Conservation (phyloP, 2,888 invertebrate genomes). For the Dryobotodes eremita region DNA sequence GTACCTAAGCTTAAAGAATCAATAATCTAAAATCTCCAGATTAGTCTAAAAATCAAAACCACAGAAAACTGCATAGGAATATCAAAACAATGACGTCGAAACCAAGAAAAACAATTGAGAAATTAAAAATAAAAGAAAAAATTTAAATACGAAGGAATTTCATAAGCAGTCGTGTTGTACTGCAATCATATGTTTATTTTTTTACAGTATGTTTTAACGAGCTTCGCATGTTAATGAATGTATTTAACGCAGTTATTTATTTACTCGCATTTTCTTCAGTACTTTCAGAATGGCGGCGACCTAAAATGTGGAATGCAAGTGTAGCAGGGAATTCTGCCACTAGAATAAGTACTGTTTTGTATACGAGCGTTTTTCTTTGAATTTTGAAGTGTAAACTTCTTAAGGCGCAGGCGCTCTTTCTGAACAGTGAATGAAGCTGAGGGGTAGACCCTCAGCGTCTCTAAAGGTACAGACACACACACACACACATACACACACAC, state of each 20-base stretch:
- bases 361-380: slow-evolving; percentile 39
- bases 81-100: not conserved
- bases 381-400: not conserved
- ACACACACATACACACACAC: too few relatives aligned
- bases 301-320: slow-evolving; percentile 57
- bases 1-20: too few relatives aligned
- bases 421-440: not conserved
- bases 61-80: not conserved
- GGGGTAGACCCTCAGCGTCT: not conserved
- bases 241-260: slow-evolving; percentile 69
- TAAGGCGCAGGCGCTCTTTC: not conserved
- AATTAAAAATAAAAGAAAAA: slow-evolving; percentile 43
- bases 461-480: not conserved
- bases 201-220: slow-evolving; percentile 61
- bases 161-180: slow-evolving; percentile 55
- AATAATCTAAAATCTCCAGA: too few relatives aligned
- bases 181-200: slow-evolving; percentile 64
- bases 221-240: slow-evolving; percentile 69
- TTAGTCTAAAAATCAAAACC: not conserved
- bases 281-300: slow-evolving; percentile 53
- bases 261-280: slow-evolving; percentile 62
- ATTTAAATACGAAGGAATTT: slow-evolving; percentile 52
- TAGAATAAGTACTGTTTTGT: slow-evolving; percentile 36
- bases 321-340: slow-evolving; percentile 37
- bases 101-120: slow-evolving; percentile 32